phyloP scores from a whole-genome alignment of 2,113 vertebrate genomes.

The Rynchops niger region DNA sequence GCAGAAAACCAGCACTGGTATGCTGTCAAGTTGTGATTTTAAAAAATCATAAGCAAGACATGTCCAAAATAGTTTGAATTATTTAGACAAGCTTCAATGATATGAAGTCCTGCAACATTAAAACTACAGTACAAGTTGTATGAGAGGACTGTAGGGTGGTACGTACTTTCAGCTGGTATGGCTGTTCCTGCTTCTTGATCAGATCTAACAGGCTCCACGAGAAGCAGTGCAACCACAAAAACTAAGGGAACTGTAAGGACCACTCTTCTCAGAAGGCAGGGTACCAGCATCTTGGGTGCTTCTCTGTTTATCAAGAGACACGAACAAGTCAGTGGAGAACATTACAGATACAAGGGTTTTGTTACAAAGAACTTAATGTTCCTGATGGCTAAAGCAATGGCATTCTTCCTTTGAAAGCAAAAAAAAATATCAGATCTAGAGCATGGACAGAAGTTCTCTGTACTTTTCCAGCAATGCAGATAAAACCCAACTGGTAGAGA shows the following conservation, averaged over 20 bases:
- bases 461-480: not conserved
- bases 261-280: conserved; percentile 29
- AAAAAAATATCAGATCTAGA: not conserved
- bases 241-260: conserved; percentile 65
- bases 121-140: not conserved
- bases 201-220: conserved; percentile 62
- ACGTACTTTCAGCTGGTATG: conserved; percentile 91
- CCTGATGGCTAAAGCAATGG: not conserved
- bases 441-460: not conserved
- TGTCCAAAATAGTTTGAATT: not conserved
- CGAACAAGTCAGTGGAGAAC: not conserved
- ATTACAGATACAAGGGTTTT: not conserved
- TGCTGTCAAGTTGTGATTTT: not conserved
- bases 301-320: not conserved
- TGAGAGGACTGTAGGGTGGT: not conserved
- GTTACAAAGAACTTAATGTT: not conserved
- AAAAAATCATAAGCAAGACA: not conserved
- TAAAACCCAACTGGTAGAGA: not conserved
- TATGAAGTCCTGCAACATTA: not conserved
- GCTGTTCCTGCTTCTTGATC: conserved; percentile 84
- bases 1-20: not conserved
- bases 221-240: conserved; percentile 70
- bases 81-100: not conserved
- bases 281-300: conserved; percentile 47
- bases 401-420: not conserved